Evolutionary conservation across 2,113 vertebrate genomes (phyloP), one percentile per base, ranked within the genome.

Genomic region (Harpagus bidentatus): DNA sequence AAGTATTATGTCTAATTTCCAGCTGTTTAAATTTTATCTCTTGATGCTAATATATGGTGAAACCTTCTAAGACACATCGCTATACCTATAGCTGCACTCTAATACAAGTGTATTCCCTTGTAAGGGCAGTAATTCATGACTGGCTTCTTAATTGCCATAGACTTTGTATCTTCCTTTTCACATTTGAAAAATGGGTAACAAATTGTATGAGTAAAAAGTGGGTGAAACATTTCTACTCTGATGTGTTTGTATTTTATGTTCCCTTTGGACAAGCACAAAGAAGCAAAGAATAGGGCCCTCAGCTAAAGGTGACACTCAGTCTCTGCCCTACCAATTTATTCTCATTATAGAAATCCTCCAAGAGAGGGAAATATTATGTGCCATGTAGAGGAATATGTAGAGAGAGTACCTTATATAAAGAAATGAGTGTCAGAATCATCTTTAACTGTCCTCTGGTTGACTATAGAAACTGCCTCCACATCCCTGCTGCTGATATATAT

Each of bases 371-470:
- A 91, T 94, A 67, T 74, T 94, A 62, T 36, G 29, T 84, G 34
- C 53, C 45, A 28, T 53, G 26, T 65, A 71, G 36, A 76, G 40
- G 42, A 93, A 70, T 89, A 71, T 38, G 62, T 34, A 88, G n/a
- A 72, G 18, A 58, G 8, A 58, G 16, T 36, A 93, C 29, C 58
- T 84, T 72, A 56, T 55, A 71, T 26, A 45, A 88, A 82, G 45
- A 69, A 90, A 87, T 55, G 32, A 93, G 31, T 87, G 50, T 56
- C 55, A 78, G 80, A 93, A 74, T 88, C 5, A 88, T 86, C 76
- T 95, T 90, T 89, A 79, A 93, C 48, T 72, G 31, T 92, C 45
- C 87, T 96, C 81, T 65, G 34, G 86, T 72, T 90, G 93, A 93
- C 87, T 91, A 72, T 61, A 91, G 71, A 90, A 87, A 85, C 2